Evolutionary conservation across 2,113 vertebrate genomes (phyloP), one percentile per base, ranked within the genome.

Genomic region (Podarcis cretensis): DNA sequence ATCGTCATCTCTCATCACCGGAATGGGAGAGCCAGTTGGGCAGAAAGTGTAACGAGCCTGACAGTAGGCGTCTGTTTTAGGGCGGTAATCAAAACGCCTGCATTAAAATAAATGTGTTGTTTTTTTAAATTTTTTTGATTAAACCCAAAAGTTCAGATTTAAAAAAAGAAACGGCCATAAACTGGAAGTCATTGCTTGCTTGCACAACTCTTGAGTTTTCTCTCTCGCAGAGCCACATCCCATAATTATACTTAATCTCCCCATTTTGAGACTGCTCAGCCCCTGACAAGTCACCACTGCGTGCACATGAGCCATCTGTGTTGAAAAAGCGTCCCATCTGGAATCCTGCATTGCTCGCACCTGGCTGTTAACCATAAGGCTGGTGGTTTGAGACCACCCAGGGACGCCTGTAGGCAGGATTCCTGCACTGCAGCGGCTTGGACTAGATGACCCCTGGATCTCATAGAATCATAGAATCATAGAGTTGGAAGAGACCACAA

Each of bases 31-130:
- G 79, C 99, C 98, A 12, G 97, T 97, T 63, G 98, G 98, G 74
- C 99, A 99, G 96, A 99, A 99, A 0, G 98, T 98, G 74, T 98
- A 99, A 21, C 98, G 94, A n/a, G 99, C 98, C 59, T 98, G 97
- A 93, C 99, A 99, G 92, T 97, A 99, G 2, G 98, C 96, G 92
- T 99, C 98, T 4, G 93, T 85, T 76, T 95, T 94, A 0, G 99
- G 99, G 32, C 99, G 99, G 65, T 86, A 96, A 91, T 98, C 98
- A 91, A 98, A 98, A 54, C 99, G 98, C 89, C 99, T 99, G 96
- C 16, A 63, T 92, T 40, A 32, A 79, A 86, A 79, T 79, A 48
- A 86, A 65, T 48, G 6, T 13, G 54, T 79, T 7, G 54, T 27
- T 48, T 73, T 12, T 12, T 54, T 76, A n/a, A n/a, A n/a, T n/a